Evolutionary conservation across 2,113 vertebrate species (phyloP), one percentile per base, ranked within the genome.

Genomic region (Scytalopus superciliaris): DNA sequence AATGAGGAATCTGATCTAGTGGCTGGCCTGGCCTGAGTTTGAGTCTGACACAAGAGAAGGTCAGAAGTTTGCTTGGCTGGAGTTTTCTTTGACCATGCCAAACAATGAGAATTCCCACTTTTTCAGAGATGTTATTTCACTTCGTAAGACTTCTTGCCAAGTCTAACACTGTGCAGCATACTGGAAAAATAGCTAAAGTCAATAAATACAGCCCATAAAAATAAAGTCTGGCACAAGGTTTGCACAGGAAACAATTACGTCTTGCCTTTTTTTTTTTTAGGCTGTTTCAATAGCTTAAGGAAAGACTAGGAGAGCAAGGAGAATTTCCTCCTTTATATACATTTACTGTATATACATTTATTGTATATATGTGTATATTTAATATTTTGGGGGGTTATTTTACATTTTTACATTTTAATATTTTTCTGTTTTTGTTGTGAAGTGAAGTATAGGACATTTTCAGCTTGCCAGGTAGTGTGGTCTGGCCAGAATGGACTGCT

Each of bases 181-280:
- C 92, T 96, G 94, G 92, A 95, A 96, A 96, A 96, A 97, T 60
- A 92, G 88, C 93, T 87, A 88, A 95, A 95, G 94, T 97, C 94
- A 95, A 96, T 97, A 96, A 96, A 95, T 90, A 93, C 76, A 94
- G 90, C 93, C 88, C 90, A 84, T 96, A 96, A 97, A 96, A 96
- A 92, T 86, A 88, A 92, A 69, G 60, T 95, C 90, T 97, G 96
- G 94, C 92, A 78, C 72, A 66, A 49, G 3, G 8, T 85, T 95
- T 88, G 85, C 80, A 94, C 92, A 94, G 96, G 96, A 96, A 97
- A 93, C 73, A 97, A 96, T 96, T 94, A 88, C 42, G 14, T 93
- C 82, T 77, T 93, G 85, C 59, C 0, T 24, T 69, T 40, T 49
- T 13, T 77, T 23, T 60, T 62, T n/a, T 47, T 15, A 28, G 57